Evolutionary conservation across 1,140 invertebrate species (phyloP), one percentile per base, ranked within the genome.

Genomic region (Cotesia vestalis): DNA sequence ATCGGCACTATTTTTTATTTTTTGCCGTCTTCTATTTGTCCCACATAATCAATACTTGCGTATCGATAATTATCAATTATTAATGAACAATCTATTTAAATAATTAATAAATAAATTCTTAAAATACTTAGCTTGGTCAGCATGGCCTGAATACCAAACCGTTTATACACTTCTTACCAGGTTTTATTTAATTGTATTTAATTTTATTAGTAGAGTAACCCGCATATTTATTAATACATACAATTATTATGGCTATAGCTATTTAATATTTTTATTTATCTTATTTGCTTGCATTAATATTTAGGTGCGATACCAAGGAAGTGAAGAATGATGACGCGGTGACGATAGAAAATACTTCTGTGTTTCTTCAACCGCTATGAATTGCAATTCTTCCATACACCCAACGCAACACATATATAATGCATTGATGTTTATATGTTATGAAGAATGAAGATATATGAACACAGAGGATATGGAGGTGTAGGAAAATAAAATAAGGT

Each of bases 141-240:
- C 36, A 67, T 66, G 64, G 62, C 71, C 71, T 72, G 63, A 72
- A 72, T 72, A 67, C 71, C 64, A 61, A 55, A 20, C 64, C 61
- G 63, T 64, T 62, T 72, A 66, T 40, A 46, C 40, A 46, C 64
- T 67, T 72, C 68, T 69, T 55, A 59, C 40, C 27, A 40, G 38
- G 35, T 11, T 55, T n/a, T 14, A 12, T 62, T 46, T 46, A 2
- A 46, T 46, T 46, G 40, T 46, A 46, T 46, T 46, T 6, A 11
- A 11, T 9, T 46, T 46, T 46, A 46, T 46, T 8, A 46, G 40
- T 46, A 46, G 5, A 40, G 40, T 46, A 40, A 11, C 11, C 6
- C 6, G 40, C 27, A 27, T 27, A 46, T 8, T 6, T 46, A 36
- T n/a, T 6, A 11, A n/a, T n/a, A 27, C 12, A 34, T 12, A 34